Evolutionary conservation across 2,797 vertebrate genomes (phyloP).

Genomic region (Dermochelys coriacea): DNA sequence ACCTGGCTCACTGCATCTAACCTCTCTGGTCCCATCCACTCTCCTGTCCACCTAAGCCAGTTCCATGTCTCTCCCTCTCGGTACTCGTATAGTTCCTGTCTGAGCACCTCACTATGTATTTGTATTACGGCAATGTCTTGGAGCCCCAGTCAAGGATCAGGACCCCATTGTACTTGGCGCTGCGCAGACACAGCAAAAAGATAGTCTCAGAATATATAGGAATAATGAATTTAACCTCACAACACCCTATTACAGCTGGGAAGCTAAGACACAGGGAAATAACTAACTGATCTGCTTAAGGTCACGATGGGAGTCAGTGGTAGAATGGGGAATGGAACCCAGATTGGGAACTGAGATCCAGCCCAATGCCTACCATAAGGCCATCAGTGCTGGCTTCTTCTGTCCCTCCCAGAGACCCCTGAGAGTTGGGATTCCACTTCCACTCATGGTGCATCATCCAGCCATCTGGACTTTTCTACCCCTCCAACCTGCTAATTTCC

Average conservation of each 20-base stretch:
- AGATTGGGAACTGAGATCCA: not conserved
- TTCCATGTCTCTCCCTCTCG: not conserved
- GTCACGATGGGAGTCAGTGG: not conserved
- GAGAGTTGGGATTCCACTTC: not conserved
- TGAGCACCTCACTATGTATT: not conserved
- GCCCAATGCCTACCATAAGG: not conserved
- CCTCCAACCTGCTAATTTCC: not conserved
- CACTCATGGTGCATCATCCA: not conserved
- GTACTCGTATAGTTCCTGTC: not conserved
- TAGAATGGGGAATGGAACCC: not conserved
- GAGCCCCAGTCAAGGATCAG: not conserved
- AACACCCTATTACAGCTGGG: not conserved
- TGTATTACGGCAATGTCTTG: not conserved
- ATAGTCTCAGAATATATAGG: not conserved
- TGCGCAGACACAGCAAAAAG: not conserved
- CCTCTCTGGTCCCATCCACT: not conserved
- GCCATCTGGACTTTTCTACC: not conserved
- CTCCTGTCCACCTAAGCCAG: not conserved
- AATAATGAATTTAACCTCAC: not conserved
- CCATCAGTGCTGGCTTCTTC: not conserved
- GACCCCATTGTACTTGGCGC: not conserved
- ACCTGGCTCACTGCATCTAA: not conserved
- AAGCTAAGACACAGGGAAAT: not conserved
- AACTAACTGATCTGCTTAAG: not conserved
- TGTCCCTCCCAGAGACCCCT: not conserved